Conservation (phyloP, 1,140 invertebrate species). For the Caerostris darwini region DNA sequence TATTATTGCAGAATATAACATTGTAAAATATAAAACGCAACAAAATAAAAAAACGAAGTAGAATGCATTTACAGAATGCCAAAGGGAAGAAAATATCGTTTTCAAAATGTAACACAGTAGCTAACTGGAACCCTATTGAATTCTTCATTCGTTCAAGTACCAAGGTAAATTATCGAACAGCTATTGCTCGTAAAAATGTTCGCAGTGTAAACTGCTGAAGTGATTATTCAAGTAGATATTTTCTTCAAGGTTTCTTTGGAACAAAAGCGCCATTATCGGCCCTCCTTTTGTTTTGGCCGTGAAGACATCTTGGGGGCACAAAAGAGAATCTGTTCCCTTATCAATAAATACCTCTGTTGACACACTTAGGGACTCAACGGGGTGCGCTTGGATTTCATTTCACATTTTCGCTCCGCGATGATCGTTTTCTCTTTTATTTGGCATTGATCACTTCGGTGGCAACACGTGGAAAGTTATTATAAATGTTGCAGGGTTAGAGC, state of each 20-base stretch:
- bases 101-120: no score
- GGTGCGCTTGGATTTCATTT: not conserved
- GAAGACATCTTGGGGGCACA: not conserved
- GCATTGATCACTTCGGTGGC: not conserved
- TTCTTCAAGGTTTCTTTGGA: not conserved
- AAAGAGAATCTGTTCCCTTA: not conserved
- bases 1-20: no score
- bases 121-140: no score
- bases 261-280: not conserved
- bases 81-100: no score
- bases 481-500: not conserved
- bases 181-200: not conserved
- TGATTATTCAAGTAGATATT: constrained; percentile 1
- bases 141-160: not conserved
- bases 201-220: not conserved
- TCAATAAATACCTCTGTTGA: constrained; percentile 28
- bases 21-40: no score
- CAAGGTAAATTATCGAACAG: constrained; percentile 4
- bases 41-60: no score
- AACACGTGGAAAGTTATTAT: not conserved
- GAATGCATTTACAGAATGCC: no score
- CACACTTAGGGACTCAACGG: not conserved
- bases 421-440: not conserved
- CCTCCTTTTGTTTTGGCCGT: not conserved
- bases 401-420: not conserved